Evolutionary conservation across 2,113 vertebrate species (phyloP).

Genomic region (Pteronura brasiliensis): DNA sequence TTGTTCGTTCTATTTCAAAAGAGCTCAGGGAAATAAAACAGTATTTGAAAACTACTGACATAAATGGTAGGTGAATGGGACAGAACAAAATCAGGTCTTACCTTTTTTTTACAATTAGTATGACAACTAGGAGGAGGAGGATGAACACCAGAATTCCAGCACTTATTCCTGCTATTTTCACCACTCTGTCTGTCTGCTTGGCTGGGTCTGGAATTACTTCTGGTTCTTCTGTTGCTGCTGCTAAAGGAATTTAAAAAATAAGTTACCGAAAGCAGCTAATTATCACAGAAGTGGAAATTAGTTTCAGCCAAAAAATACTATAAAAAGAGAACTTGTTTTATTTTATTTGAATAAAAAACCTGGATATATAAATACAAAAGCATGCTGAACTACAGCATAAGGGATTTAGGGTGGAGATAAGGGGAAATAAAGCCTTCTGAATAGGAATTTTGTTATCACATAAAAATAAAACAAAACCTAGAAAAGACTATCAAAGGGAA

Average conservation of each 20-base stretch:
- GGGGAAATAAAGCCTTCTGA: background rate
- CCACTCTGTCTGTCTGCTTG: conserved; percentile 96
- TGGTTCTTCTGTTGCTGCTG: conserved; percentile 97
- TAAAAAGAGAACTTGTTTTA: background rate
- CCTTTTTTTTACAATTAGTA: conserved; percentile 98
- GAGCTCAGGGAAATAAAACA: conserved; percentile 1
- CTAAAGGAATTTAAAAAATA: conserved; percentile 74
- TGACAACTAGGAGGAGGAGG: conserved; percentile 94
- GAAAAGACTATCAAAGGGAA: background rate
- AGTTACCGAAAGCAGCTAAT: conserved; percentile 67
- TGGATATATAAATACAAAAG: background rate
- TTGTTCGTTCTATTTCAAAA: background rate
- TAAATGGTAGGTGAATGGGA: background rate
- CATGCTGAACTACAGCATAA: background rate
- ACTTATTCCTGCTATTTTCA: conserved; percentile 98
- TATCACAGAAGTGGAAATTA: conserved; percentile 15
- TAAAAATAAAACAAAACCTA: background rate
- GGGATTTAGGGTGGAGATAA: background rate
- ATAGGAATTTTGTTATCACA: background rate
- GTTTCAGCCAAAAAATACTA: background rate
- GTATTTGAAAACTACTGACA: background rate
- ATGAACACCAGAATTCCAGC: conserved; percentile 96
- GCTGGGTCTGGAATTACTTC: conserved; percentile 97
- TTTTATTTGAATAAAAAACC: background rate
- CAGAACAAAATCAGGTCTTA: conserved; percentile 80